phyloP scores from a whole-genome alignment of 2,113 vertebrate genomes.

The Pipra filicauda region DNA sequence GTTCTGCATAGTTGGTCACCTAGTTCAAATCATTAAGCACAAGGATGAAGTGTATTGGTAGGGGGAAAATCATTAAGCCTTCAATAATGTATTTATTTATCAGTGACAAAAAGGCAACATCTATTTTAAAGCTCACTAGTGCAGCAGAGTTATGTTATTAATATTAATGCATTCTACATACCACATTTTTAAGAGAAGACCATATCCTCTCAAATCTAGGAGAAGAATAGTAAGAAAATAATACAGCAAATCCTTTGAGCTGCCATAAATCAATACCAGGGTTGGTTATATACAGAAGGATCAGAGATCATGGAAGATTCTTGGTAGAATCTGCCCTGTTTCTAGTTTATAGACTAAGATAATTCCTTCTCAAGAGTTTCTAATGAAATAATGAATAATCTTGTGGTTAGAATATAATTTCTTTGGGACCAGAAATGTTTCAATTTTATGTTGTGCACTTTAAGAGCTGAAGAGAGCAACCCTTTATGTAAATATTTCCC shows the following conservation, averaged over 20 bases:
- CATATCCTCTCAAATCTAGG: neutral
- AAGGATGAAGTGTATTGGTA: neutral
- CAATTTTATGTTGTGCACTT: neutral
- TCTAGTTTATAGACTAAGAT: neutral
- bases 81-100: neutral
- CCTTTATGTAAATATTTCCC: neutral
- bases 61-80: neutral
- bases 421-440: neutral
- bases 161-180: neutral
- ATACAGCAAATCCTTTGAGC: neutral
- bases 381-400: neutral
- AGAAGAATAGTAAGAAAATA: neutral
- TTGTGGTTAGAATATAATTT: neutral
- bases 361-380: neutral
- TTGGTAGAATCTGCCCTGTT: neutral
- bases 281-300: neutral
- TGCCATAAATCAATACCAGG: neutral
- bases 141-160: neutral
- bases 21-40: neutral
- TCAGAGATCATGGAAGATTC: rapidly evolving
- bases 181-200: neutral
- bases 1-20: neutral
- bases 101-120: neutral
- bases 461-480: neutral
- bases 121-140: neutral